Percentiles rank a stretch among this genome's conserved stretches.
These are phyloP conservation scores for Phrynocephalus guinanensis DNA, from an alignment of 2,797 vertebrate genomes.

Conservation along the genomic window DNA sequence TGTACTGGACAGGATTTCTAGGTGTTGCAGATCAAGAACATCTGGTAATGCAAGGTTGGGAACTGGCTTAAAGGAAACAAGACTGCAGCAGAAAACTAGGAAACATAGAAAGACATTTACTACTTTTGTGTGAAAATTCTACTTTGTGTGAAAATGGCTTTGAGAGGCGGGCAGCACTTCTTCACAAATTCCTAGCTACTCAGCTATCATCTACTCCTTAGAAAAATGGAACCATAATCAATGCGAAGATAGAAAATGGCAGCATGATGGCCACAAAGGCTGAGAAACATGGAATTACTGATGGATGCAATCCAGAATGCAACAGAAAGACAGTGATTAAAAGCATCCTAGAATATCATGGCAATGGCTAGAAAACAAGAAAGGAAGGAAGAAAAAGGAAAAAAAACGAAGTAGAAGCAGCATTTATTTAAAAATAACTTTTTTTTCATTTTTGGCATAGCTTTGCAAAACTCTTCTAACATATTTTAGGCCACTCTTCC, in stretches of 20 bases:
- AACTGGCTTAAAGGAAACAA: not conserved
- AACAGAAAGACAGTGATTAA: not conserved
- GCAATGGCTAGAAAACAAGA: not conserved
- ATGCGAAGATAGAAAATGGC: constrained; percentile 40
- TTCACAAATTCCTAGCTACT: not conserved
- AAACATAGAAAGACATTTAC: not conserved
- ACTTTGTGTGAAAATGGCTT: not conserved
- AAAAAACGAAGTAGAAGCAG: no score
- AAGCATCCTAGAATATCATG: not conserved
- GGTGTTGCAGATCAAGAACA: no score
- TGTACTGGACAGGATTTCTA: no score
- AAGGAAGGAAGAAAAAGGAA: not conserved
- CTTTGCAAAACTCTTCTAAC: no score
- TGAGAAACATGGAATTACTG: fast-evolving
- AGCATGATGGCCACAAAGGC: not conserved
- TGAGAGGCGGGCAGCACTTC: not conserved
- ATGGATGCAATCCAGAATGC: not conserved
- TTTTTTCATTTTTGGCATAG: not conserved
- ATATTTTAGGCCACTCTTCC: no score
- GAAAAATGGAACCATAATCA: constrained; percentile 46
- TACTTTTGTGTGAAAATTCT: not conserved
- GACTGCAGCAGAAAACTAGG: not conserved
- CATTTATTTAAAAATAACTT: no score
- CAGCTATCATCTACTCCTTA: constrained; percentile 24
- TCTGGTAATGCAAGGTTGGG: no score